Conservation (phyloP, 2,113 vertebrate genomes). For the Alosa alosa region DNA sequence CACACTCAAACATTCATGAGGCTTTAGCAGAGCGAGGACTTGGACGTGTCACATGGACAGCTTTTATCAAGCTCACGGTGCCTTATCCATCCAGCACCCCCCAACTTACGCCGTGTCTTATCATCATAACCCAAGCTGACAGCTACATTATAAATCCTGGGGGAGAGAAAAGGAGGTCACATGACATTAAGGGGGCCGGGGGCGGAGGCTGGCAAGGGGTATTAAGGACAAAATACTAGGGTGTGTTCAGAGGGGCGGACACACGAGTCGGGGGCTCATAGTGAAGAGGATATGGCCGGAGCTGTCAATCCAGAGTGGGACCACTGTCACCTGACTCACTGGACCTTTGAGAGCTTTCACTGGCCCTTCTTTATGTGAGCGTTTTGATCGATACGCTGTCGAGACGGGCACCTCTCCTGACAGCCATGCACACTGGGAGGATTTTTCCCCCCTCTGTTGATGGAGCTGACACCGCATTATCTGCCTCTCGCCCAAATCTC, state of each 20-base stretch:
- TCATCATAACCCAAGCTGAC: constrained; percentile 5
- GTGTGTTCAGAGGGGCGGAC: background rate
- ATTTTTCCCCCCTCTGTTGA: background rate
- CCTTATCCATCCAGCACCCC: background rate
- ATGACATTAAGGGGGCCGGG: background rate
- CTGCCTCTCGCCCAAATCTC: constrained; percentile 19
- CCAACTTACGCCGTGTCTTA: background rate
- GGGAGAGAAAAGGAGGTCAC: background rate
- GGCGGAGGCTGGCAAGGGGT: background rate
- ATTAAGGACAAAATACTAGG: background rate
- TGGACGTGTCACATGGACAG: background rate
- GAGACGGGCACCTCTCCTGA: background rate
- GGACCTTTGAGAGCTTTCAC: background rate
- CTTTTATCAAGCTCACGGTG: background rate
- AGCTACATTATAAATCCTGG: constrained; percentile 14
- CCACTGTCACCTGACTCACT: background rate
- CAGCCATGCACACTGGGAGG: background rate
- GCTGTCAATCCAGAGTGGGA: background rate
- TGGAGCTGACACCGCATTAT: background rate
- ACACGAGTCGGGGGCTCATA: background rate
- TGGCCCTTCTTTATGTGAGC: background rate
- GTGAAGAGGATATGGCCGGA: background rate
- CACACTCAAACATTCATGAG: constrained; percentile 19
- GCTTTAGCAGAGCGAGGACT: constrained; percentile 3
- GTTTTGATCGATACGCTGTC: background rate